Evolutionary conservation across 2,113 vertebrate genomes (phyloP).

Genomic region (Chamaetylas fuelleborni): DNA sequence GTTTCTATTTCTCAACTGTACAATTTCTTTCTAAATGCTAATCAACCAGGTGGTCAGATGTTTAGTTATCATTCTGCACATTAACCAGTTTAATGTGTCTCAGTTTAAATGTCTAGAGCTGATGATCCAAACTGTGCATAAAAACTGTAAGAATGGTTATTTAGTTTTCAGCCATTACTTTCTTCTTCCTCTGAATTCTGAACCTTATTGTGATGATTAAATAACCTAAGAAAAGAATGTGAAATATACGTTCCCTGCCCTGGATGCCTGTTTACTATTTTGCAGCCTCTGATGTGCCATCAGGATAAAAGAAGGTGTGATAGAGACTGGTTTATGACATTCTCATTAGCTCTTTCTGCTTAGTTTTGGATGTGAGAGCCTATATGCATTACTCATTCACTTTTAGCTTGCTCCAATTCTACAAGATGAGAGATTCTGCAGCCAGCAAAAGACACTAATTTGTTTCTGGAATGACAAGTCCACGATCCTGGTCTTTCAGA

Average conservation of each 20-base stretch:
- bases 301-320: background rate
- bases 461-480: background rate
- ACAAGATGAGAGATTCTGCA: background rate
- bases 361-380: background rate
- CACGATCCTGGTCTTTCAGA: background rate
- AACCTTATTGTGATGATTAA: background rate
- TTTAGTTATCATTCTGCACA: constrained; percentile 39
- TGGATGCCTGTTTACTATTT: background rate
- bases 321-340: background rate
- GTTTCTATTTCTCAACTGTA: constrained; percentile 51
- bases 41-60: constrained; percentile 33
- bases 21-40: constrained; percentile 57
- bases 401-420: background rate
- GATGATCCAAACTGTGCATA: background rate
- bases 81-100: constrained; percentile 37
- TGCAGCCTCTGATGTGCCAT: background rate
- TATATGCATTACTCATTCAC: background rate
- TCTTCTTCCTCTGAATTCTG: background rate
- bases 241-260: background rate
- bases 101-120: constrained; percentile 34
- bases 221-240: background rate
- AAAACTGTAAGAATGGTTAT: background rate
- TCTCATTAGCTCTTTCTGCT: background rate
- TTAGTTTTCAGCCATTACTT: background rate
- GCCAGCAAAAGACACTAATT: fast-evolving